Percentiles rank a stretch among this genome's conserved stretches.
These are phyloP conservation scores for Thaumetopoea pityocampa DNA, from an alignment of 1,140 invertebrate species.

Conservation along the genomic window DNA sequence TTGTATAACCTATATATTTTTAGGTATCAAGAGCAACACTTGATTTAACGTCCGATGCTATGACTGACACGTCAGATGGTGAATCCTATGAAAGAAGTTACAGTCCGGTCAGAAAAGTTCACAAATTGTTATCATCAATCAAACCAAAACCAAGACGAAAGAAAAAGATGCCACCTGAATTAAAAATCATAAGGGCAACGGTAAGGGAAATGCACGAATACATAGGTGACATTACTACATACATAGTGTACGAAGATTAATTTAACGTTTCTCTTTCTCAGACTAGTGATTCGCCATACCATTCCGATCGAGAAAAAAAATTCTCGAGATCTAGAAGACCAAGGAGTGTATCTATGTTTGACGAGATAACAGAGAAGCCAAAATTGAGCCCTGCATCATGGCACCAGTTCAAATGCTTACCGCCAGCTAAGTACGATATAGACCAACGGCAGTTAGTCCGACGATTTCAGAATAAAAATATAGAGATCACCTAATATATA, in stretches of 20 bases:
- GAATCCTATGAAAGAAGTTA: slow-evolving; percentile 65
- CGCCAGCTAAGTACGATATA: slow-evolving; percentile 69
- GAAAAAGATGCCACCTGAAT: slow-evolving; percentile 77
- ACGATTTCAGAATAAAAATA: no score
- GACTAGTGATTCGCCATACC: slow-evolving; percentile 64
- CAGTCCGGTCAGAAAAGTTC: slow-evolving; percentile 63
- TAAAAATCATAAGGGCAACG: slow-evolving; percentile 74
- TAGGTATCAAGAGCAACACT: slow-evolving; percentile 73
- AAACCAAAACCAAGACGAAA: slow-evolving; percentile 62
- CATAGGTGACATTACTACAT: not conserved
- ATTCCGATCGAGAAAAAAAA: slow-evolving; percentile 67
- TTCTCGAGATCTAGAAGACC: slow-evolving; percentile 54
- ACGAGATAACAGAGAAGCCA: slow-evolving; percentile 56
- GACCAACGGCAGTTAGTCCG: no score
- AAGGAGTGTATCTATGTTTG: slow-evolving; percentile 74
- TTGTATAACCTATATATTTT: slow-evolving; percentile 14
- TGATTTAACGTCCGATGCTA: slow-evolving; percentile 70
- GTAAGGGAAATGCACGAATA: slow-evolving; percentile 34
- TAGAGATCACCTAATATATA: no score
- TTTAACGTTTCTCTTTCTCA: slow-evolving; percentile 33
- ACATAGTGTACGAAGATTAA: no score
- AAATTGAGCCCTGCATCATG: slow-evolving; percentile 60
- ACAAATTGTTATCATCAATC: slow-evolving; percentile 52
- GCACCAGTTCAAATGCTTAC: slow-evolving; percentile 66
- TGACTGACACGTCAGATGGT: slow-evolving; percentile 63